These are phyloP conservation scores for Grus americana DNA, from an alignment of 2,113 vertebrate species.

Conservation along the genomic window DNA sequence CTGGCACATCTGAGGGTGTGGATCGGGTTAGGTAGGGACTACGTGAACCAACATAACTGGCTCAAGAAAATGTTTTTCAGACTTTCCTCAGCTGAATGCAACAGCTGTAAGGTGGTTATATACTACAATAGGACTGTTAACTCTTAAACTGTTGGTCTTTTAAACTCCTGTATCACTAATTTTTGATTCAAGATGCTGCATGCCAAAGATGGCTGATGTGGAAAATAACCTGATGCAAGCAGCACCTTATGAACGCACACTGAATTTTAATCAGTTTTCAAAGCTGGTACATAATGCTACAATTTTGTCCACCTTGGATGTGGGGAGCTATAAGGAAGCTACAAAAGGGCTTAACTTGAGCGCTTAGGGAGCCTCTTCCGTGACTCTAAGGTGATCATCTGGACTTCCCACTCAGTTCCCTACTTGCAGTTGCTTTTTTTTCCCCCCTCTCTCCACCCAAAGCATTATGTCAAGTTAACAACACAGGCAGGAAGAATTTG, in stretches of 20 bases:
- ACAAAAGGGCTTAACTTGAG: neutral
- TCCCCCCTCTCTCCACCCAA: neutral
- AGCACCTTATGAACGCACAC: neutral
- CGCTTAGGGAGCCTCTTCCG: neutral
- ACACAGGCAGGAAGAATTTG: neutral
- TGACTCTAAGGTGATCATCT: neutral
- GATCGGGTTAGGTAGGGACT: neutral
- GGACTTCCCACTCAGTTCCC: neutral
- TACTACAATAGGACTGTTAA: neutral
- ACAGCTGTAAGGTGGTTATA: neutral
- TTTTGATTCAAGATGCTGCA: neutral
- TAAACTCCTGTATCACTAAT: neutral
- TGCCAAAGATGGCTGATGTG: neutral
- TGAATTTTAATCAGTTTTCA: neutral
- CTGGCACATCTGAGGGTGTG: neutral
- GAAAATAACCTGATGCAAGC: neutral
- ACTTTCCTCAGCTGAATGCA: neutral
- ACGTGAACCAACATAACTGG: neutral
- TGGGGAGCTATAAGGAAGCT: neutral
- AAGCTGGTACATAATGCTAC: neutral
- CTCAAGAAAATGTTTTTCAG: neutral
- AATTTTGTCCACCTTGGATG: neutral
- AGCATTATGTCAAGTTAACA: neutral
- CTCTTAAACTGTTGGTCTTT: neutral
- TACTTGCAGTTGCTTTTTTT: neutral